Evolutionary conservation across 2,888 invertebrate species (phyloP).

Genomic region (Macaria notata): DNA sequence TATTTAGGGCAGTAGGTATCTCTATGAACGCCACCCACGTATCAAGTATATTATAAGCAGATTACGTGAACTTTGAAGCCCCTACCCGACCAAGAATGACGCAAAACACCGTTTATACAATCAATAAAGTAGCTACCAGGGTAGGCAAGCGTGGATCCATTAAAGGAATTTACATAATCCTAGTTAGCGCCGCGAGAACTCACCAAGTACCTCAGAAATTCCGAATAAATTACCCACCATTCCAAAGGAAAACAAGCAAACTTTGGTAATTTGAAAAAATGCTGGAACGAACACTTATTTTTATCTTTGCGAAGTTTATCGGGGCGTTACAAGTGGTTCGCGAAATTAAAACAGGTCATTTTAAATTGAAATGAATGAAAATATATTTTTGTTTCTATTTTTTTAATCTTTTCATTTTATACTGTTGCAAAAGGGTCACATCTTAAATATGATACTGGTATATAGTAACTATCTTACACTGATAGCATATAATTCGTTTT

Average conservation of each 20-base stretch:
- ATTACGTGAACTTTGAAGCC: slow-evolving; percentile 12
- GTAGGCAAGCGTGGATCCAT: slow-evolving; percentile 28
- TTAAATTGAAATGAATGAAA: too few relatives aligned
- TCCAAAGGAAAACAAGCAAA: slow-evolving; percentile 32
- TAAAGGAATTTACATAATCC: slow-evolving; percentile 40
- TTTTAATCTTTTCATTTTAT: neutral
- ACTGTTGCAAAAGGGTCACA: too few relatives aligned
- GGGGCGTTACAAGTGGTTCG: slow-evolving; percentile 11
- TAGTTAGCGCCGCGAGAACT: slow-evolving; percentile 8
- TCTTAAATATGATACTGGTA: too few relatives aligned
- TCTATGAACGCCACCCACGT: neutral
- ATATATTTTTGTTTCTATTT: too few relatives aligned
- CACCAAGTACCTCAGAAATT: slow-evolving; percentile 23
- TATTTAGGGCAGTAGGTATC: slow-evolving; percentile 7
- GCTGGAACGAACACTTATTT: slow-evolving; percentile 32
- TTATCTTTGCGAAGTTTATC: slow-evolving; percentile 18
- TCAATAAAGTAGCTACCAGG: slow-evolving; percentile 33
- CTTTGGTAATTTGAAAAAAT: slow-evolving; percentile 40
- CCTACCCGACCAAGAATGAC: slow-evolving; percentile 25
- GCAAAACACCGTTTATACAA: slow-evolving; percentile 33
- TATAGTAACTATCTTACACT: too few relatives aligned
- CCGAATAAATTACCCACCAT: slow-evolving; percentile 33
- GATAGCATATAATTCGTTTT: too few relatives aligned
- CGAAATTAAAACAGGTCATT: neutral
- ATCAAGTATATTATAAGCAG: slow-evolving; percentile 5